Evolutionary conservation across 2,113 vertebrate genomes (phyloP).

Genomic region (Sterna hirundo): DNA sequence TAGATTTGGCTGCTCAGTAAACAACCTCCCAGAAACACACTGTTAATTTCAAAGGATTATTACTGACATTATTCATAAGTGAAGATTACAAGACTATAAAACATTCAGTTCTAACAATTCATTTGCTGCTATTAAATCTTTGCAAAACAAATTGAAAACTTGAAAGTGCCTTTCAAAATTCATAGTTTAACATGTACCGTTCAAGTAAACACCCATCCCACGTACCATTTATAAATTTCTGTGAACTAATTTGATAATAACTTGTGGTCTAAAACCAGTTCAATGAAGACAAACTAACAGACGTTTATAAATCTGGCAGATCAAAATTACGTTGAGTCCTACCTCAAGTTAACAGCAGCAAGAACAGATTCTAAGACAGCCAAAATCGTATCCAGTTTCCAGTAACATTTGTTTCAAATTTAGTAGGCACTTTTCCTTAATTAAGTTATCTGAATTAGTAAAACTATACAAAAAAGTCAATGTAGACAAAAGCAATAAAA

Average conservation of each 20-base stretch:
- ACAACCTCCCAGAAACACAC: constrained; percentile 59
- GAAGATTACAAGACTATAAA: constrained; percentile 44
- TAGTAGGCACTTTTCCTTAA: constrained; percentile 40
- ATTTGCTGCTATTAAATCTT: constrained; percentile 32
- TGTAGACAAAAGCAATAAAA: constrained; percentile 10
- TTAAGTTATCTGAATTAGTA: constrained; percentile 57
- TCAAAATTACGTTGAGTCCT: neutral
- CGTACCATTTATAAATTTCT: neutral
- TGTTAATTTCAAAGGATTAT: constrained; percentile 51
- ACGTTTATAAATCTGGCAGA: constrained; percentile 16
- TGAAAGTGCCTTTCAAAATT: constrained; percentile 24
- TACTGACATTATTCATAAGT: constrained; percentile 37
- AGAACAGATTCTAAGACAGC: neutral
- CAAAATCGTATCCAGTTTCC: constrained; percentile 22
- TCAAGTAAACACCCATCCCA: neutral
- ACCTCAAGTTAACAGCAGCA: constrained; percentile 28
- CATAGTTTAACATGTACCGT: neutral
- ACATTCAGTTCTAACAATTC: constrained; percentile 24
- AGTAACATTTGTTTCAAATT: constrained; percentile 65
- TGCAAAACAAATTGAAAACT: constrained; percentile 11
- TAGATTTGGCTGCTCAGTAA: constrained; percentile 44
- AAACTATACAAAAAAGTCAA: constrained; percentile 25
- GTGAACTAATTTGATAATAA: neutral
- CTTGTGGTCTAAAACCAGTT: neutral
- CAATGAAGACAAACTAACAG: constrained; percentile 10